Conservation (phyloP, 2,113 vertebrate genomes). For the Rhinolophus sinicus region DNA sequence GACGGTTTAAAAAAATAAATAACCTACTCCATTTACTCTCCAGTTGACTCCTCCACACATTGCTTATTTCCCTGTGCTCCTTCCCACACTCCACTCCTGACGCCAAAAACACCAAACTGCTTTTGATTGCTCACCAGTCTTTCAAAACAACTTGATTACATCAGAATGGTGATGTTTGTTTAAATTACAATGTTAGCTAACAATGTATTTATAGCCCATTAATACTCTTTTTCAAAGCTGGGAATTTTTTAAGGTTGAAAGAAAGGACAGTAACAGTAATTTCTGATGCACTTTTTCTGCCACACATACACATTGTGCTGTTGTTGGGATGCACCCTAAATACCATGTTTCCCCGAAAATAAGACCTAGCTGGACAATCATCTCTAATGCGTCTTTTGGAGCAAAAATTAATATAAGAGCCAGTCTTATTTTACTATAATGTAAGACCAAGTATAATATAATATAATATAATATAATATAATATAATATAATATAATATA, state of each 20-base stretch:
- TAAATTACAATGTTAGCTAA: not conserved
- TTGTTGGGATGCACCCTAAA: not conserved
- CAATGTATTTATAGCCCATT: not conserved
- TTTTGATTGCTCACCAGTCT: not conserved
- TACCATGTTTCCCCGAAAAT: too few relatives aligned
- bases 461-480: too few relatives aligned
- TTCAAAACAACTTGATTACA: not conserved
- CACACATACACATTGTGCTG: not conserved
- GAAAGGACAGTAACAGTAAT: not conserved
- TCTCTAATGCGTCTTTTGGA: too few relatives aligned
- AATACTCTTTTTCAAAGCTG: not conserved
- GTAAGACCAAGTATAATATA: too few relatives aligned
- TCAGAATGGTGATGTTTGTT: not conserved
- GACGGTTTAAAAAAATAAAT: not conserved
- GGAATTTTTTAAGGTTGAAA: not conserved
- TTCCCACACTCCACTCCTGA: not conserved
- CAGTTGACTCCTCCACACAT: rapidly evolving
- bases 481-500: too few relatives aligned
- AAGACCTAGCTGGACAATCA: too few relatives aligned
- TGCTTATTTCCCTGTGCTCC: not conserved
- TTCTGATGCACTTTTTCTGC: not conserved
- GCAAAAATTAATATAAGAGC: too few relatives aligned
- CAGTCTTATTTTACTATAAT: too few relatives aligned
- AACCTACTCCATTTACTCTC: not conserved
- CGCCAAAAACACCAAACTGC: not conserved